Evolutionary conservation across 1,140 invertebrate species (phyloP).

Genomic region (Drosophila lacteicornis): DNA sequence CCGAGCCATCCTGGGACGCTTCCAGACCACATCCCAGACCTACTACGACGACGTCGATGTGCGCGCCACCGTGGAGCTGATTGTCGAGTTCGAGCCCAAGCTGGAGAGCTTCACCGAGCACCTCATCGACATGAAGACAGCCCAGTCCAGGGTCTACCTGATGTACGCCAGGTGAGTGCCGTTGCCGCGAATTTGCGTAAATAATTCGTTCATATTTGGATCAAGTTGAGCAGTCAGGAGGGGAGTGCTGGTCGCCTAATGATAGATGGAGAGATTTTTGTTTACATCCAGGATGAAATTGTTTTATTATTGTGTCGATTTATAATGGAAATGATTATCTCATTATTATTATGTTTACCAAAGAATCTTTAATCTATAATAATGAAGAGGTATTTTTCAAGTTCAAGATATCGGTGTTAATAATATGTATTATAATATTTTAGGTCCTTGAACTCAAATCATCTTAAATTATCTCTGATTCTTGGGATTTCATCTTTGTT

Average conservation of each 20-base stretch:
- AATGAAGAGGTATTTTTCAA: no score
- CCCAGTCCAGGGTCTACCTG: slow-evolving; percentile 95
- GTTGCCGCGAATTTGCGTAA: not conserved
- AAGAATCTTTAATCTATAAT: no score
- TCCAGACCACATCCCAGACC: slow-evolving; percentile 88
- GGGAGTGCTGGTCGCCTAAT: not conserved
- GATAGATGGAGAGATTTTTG: slow-evolving; percentile 10
- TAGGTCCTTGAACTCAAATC: no score
- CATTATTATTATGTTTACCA: not conserved
- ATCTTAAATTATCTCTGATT: no score
- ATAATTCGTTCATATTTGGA: slow-evolving; percentile 24
- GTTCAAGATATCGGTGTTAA: no score
- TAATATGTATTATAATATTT: no score
- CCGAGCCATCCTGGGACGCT: slow-evolving; percentile 93
- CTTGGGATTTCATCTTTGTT: not conserved
- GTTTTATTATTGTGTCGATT: not conserved
- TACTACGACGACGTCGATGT: slow-evolving; percentile 88
- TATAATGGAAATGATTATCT: slow-evolving; percentile 1
- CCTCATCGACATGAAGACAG: slow-evolving; percentile 92
- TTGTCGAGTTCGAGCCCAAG: slow-evolving; percentile 95
- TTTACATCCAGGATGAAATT: not conserved
- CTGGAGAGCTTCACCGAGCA: slow-evolving; percentile 92
- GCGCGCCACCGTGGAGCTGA: slow-evolving; percentile 91
- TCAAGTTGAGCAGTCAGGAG: not conserved
- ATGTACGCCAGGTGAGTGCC: slow-evolving; percentile 94